Base-by-base conservation (phyloP, 2,888 invertebrate species). In the Drosophila anomalata region DNA sequence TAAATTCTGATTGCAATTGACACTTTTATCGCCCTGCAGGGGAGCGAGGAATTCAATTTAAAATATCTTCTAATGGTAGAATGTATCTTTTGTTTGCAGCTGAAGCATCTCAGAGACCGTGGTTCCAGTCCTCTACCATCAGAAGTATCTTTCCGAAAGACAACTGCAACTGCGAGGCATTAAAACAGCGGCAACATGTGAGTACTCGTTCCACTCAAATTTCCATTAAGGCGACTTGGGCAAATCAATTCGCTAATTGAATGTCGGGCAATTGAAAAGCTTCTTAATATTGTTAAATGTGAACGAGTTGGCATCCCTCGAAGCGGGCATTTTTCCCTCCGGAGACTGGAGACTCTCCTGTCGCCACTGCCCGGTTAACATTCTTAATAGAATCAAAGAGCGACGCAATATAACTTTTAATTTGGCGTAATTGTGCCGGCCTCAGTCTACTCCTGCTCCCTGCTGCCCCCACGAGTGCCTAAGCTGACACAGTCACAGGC, bases 1-100 rank as follows among this genome's bases (percentile, higher is more conserved):
- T 89, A 89, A 89, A 89, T 90, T 90, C 70, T 75, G 65, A 77
- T 77, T 65, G 54, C 70, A 77, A 78, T 89, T 90, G 89, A 89
- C 89, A 88, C 75, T 87, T 90, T 90, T 89, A 89, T 88, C 83
- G 61, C 12, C 12, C 12, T 0, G 33, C 12, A 22, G 47, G n/a
- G 8, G 17, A 24, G 41, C 17, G 17, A 1, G 33, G 52, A 39
- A 66, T 31, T 50, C 50, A 20, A 50, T 65, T 41, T 20, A 41
- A 41, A 66, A 33, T 33, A 66, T 41, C 31, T 66, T 65, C 65
- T 65, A 65, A 65, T 65, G 73, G 54, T 51, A 55, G 42, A 41
- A 22, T 50, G 20, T 42, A 42, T 46, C 42, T 39, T 51, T 41
- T 47, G 24, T 51, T 57, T 57, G 46, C 53, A 65, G 65, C 65